Conservation (phyloP, 2,113 vertebrate genomes). For the Clarias gariepinus region DNA sequence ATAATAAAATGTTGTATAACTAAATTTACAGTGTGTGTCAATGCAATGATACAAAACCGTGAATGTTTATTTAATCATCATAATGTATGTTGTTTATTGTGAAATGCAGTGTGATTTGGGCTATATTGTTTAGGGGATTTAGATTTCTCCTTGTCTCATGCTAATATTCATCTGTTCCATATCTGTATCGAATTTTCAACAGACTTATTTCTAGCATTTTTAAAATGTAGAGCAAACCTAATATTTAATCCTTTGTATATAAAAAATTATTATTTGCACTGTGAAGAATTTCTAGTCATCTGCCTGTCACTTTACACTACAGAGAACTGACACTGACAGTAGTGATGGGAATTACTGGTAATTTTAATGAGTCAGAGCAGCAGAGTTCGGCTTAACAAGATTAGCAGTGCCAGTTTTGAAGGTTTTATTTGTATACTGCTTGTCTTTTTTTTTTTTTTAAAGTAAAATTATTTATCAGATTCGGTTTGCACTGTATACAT, state of each 20-base stretch:
- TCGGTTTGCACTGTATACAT: too few species aligned
- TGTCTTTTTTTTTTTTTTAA: not conserved
- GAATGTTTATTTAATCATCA: not conserved
- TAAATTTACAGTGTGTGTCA: not conserved
- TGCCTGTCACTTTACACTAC: not conserved
- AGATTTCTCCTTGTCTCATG: not conserved
- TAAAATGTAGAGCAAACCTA: not conserved
- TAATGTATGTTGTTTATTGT: not conserved
- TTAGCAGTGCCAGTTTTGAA: not conserved
- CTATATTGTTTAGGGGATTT: not conserved
- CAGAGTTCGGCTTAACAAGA: not conserved
- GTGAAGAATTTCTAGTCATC: not conserved
- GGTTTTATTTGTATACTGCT: not conserved
- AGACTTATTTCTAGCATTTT: not conserved
- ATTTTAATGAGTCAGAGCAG: conserved; percentile 13
- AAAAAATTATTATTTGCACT: not conserved
- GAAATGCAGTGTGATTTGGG: not conserved
- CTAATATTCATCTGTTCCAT: not conserved
- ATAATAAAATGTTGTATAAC: not conserved
- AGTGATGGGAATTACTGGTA: not conserved
- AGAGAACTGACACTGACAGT: not conserved
- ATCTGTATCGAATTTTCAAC: not conserved
- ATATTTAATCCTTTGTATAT: not conserved
- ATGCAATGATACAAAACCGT: not conserved
- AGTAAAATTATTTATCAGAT: not conserved